phyloP scores from a whole-genome alignment of 2,888 invertebrate species.

The Phrixothrix hirtus region DNA sequence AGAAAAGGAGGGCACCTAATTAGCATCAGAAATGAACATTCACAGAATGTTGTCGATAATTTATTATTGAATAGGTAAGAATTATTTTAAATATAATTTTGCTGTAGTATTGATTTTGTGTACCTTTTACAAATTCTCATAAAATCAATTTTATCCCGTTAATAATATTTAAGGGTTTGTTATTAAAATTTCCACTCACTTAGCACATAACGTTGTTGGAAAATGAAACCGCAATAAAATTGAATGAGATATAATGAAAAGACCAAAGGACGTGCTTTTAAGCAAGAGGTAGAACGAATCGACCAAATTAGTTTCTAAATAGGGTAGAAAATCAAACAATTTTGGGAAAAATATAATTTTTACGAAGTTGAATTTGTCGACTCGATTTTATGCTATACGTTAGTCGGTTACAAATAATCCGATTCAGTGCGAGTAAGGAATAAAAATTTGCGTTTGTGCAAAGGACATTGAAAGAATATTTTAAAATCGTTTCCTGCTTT shows the following conservation, averaged over 20 bases:
- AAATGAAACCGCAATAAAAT: background rate
- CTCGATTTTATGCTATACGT: no score
- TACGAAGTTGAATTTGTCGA: no score
- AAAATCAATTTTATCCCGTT: background rate
- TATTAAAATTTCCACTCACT: background rate
- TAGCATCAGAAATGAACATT: slow-evolving; percentile 66
- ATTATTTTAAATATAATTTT: background rate
- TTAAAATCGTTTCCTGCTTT: no score
- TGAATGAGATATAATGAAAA: background rate
- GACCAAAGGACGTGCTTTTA: background rate
- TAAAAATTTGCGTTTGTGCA: no score
- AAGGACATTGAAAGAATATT: no score
- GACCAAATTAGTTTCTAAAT: no score
- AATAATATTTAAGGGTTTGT: background rate
- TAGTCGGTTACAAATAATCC: no score
- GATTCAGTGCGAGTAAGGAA: no score
- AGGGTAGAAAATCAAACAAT: no score
- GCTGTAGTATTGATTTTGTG: no score
- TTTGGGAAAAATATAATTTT: no score
- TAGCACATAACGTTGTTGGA: background rate
- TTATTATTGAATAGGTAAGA: slow-evolving; percentile 67
- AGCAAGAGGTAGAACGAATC: no score
- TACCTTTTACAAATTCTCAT: background rate
- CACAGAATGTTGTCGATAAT: slow-evolving; percentile 67
- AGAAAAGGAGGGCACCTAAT: slow-evolving; percentile 69